Conservation (phyloP, 2,113 vertebrate species). For the Indri indri region DNA sequence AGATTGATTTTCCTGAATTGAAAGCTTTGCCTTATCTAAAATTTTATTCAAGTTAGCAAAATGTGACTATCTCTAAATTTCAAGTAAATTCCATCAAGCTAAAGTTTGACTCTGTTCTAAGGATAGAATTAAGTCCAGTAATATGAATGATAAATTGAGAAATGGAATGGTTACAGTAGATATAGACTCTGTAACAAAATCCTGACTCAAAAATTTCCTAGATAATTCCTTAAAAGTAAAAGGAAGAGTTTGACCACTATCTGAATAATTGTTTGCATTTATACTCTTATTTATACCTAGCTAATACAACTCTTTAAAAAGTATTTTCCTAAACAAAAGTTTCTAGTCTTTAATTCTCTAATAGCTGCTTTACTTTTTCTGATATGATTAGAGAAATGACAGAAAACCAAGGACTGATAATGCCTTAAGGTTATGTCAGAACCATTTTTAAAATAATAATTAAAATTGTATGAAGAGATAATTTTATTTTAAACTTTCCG, state of each 20-base stretch:
- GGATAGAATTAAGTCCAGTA: not conserved
- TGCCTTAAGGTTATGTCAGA: not conserved
- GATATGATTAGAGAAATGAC: not conserved
- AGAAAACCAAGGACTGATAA: conserved; percentile 5
- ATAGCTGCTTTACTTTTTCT: conserved; percentile 27
- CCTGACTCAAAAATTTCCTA: not conserved
- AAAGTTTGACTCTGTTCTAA: conserved; percentile 36
- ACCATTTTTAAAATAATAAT: conserved; percentile 8
- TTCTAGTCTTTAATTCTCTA: not conserved
- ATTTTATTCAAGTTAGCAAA: conserved; percentile 61
- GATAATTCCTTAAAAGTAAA: conserved; percentile 11
- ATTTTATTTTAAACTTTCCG: conserved; percentile 8
- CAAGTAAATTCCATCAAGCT: conserved; percentile 52
- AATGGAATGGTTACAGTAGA: not conserved
- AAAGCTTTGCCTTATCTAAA: conserved; percentile 51
- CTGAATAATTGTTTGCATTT: not conserved
- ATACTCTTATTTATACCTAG: not conserved
- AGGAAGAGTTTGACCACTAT: not conserved
- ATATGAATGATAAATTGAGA: conserved; percentile 45
- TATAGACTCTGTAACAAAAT: conserved; percentile 31
- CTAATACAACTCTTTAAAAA: not conserved
- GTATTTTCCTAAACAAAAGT: not conserved
- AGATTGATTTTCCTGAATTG: conserved; percentile 51
- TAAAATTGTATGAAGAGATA: not conserved
- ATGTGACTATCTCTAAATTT: conserved; percentile 52